Percentiles rank a stretch among this genome's conserved stretches.
Evolutionary conservation across 2,797 vertebrate genomes (phyloP).

Genomic region (Mastacembelus armatus): DNA sequence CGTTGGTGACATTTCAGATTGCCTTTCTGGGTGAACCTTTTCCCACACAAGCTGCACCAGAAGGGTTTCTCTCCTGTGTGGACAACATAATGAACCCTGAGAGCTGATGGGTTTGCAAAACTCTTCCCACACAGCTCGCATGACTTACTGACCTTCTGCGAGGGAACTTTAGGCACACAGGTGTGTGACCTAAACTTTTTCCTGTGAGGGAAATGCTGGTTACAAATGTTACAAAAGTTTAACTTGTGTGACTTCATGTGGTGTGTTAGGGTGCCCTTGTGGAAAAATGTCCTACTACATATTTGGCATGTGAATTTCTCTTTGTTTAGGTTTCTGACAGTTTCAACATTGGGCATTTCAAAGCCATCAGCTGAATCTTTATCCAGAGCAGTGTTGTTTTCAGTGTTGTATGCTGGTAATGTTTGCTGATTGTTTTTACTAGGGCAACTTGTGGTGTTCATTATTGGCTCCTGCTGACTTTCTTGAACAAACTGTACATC

Average conservation of each 20-base stretch:
- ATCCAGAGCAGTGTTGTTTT: conserved; percentile 15
- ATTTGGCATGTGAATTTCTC: conserved; percentile 63
- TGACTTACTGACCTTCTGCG: conserved; percentile 21
- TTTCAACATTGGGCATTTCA: conserved; percentile 24
- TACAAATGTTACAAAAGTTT: conserved; percentile 72
- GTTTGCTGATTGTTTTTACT: conserved; percentile 32
- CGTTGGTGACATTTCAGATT: conserved; percentile 81
- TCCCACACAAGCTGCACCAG: conserved; percentile 78
- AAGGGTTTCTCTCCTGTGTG: conserved; percentile 83
- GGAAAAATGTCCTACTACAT: conserved; percentile 68
- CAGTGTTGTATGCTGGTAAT: conserved; percentile 8
- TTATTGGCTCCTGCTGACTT: conserved; percentile 37
- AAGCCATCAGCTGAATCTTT: conserved; percentile 33
- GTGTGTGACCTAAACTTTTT: conserved; percentile 63
- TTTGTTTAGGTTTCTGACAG: conserved; percentile 13
- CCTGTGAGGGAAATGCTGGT: conserved; percentile 64
- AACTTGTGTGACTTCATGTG: conserved; percentile 78
- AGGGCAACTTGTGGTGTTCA: background rate
- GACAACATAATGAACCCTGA: conserved; percentile 76
- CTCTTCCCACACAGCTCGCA: conserved; percentile 77
- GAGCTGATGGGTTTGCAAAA: conserved; percentile 73
- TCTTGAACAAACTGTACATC: conserved; percentile 63
- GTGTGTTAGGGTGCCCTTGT: conserved; percentile 69
- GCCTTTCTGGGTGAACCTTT: conserved; percentile 81
- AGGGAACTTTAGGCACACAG: conserved; percentile 46